A percentile compares a stretch with the other conserved stretches of the same genome.
phyloP scores from a whole-genome alignment of 2,113 vertebrate genomes.

The Dasyornis broadbenti region DNA sequence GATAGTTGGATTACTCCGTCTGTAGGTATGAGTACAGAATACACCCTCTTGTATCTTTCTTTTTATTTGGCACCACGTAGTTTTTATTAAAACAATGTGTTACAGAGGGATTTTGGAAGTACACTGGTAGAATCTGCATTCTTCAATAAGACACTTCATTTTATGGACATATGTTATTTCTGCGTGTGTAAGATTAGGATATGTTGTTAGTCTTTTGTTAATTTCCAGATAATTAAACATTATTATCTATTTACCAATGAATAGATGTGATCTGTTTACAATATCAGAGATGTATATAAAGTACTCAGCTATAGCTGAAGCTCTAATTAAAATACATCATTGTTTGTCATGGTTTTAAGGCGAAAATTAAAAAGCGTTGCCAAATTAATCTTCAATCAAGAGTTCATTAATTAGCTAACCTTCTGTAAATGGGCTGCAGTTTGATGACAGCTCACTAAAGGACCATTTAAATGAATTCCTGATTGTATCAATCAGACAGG shows the following conservation, averaged over 20 bases:
- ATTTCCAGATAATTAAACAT: conserved; percentile 65
- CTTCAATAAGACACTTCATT: conserved; percentile 6
- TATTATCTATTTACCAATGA: conserved; percentile 64
- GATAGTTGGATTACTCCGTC: background rate
- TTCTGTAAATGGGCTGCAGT: conserved; percentile 67
- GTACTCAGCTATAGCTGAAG: conserved; percentile 16
- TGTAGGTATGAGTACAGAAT: background rate
- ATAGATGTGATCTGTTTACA: conserved; percentile 64
- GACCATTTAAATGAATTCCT: conserved; percentile 54
- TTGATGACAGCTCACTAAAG: conserved; percentile 63
- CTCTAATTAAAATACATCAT: conserved; percentile 63
- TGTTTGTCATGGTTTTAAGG: conserved; percentile 69
- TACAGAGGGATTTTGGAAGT: background rate
- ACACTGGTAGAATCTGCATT: background rate
- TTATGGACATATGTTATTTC: conserved; percentile 28
- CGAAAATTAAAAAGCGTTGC: conserved; percentile 70
- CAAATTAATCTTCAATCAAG: conserved; percentile 73
- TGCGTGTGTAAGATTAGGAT: conserved; percentile 32
- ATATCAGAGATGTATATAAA: conserved; percentile 53
- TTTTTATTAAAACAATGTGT: conserved; percentile 4
- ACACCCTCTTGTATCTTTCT: background rate
- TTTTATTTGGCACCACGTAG: background rate
- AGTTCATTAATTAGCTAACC: conserved; percentile 75
- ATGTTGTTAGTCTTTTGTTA: conserved; percentile 53
- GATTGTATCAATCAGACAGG: conserved; percentile 48